Base-by-base conservation (phyloP, 2,113 vertebrate species). In the Sylvilagus bachmani region DNA sequence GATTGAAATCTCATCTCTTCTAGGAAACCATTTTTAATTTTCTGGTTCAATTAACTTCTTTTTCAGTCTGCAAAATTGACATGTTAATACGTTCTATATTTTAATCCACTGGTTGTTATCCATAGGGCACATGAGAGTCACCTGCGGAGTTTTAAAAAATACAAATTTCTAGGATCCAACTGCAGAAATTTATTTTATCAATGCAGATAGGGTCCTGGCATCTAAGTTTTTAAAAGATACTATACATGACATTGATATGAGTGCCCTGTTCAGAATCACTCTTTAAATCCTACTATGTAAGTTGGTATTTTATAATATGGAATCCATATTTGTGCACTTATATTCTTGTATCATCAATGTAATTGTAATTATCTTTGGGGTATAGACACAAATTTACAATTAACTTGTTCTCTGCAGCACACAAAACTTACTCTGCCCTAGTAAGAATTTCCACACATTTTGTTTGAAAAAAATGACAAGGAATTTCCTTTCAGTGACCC, bases 1-100 rank as follows among this genome's bases (percentile, higher is more conserved):
- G 44, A 73, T 80, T 91, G 33, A 94, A 90, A 86, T 78, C 10
- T 69, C 27, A 78, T 81, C 6, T 95, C 25, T 95, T 95, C 89
- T 80, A 19, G 53, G 49, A 91, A n/a, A 53, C 0, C 44, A 38
- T 82, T 24, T 77, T 33, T 79, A 44, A 44, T 44, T 44, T 5
- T 17, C 31, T 79, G 64, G 2, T 8, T 36, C 69, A 75, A 79
- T 78, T 36, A 75, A 89, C 25, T 95, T 90, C 88, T 70, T 74
- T 90, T 75, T 58, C 2, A 82, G 53, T 58, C 25, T 95, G 64
- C 49, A 82, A 77, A 94, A 86, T 95, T 94, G 93, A 58, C 38
- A 81, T 73, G 31, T 64, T 31, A 93, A 29, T 27, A 75, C 14
- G 2, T 31, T 81, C 21, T 62, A 81, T 12, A 84, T 93, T 86